Percentiles rank a stretch among this genome's conserved stretches.
Evolutionary conservation across 2,797 vertebrate genomes (phyloP).

Genomic region (Kryptolebias ocellatus): DNA sequence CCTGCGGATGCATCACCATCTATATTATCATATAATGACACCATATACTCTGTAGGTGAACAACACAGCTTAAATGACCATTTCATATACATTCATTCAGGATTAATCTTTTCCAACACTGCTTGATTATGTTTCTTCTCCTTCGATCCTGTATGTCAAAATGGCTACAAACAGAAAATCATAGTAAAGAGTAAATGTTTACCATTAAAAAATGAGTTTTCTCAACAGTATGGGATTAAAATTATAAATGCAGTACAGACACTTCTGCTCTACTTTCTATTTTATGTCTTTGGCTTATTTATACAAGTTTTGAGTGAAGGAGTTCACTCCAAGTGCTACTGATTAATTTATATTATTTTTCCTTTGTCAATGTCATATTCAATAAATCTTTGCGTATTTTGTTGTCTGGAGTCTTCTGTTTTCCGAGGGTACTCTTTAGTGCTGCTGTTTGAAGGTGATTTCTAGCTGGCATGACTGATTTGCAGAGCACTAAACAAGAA

Average conservation of each 20-base stretch:
- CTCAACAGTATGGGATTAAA: constrained; percentile 4
- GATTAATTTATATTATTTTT: constrained; percentile 54
- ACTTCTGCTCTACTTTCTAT: constrained; percentile 3
- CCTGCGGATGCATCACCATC: constrained; percentile 51
- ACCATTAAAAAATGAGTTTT: constrained; percentile 9
- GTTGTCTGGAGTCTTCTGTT: constrained; percentile 77
- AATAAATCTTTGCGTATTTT: constrained; percentile 75
- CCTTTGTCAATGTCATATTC: constrained; percentile 76
- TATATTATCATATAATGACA: constrained; percentile 47
- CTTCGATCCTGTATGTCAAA: constrained; percentile 28
- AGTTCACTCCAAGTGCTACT: constrained; percentile 46
- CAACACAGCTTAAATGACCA: constrained; percentile 12
- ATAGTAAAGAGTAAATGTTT: not conserved
- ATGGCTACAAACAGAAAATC: constrained; percentile 19
- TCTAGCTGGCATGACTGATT: constrained; percentile 63
- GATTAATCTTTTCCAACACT: constrained; percentile 35
- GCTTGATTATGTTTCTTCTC: constrained; percentile 31
- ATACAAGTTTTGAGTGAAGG: constrained; percentile 40
- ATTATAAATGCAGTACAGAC: constrained; percentile 5
- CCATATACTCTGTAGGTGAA: constrained; percentile 13
- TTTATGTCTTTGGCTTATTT: constrained; percentile 32
- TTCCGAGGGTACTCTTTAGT: constrained; percentile 53
- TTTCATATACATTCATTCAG: constrained; percentile 10
- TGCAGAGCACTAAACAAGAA: constrained; percentile 56
- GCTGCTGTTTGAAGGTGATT: constrained; percentile 55